Percentiles rank a stretch among this genome's conserved stretches.
These are phyloP conservation scores for Sitta carolinensis DNA, from an alignment of 2,797 vertebrate genomes.

Conservation along the genomic window DNA sequence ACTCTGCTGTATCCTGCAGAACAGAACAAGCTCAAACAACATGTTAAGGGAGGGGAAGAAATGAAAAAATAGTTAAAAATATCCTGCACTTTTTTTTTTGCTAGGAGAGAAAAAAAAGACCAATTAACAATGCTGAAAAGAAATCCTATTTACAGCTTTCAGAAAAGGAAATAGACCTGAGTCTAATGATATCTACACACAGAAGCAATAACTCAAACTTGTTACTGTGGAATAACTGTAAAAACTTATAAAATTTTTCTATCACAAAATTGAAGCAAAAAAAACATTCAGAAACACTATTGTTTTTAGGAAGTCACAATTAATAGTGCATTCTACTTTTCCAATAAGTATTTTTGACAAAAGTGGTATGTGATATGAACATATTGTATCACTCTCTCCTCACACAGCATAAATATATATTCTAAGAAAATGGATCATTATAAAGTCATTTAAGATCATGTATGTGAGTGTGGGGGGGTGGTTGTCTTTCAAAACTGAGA, in stretches of 20 bases:
- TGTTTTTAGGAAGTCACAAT: neutral
- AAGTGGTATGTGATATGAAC: neutral
- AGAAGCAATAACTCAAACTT: neutral
- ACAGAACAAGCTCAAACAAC: neutral
- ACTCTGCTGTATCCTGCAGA: neutral
- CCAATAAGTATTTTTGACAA: neutral
- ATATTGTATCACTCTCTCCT: neutral
- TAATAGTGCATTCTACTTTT: neutral
- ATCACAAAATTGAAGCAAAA: neutral
- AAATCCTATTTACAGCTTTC: neutral
- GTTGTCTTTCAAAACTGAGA: neutral
- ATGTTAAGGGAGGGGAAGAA: neutral
- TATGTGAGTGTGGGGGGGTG: rapidly evolving
- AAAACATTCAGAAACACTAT: neutral
- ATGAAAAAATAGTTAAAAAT: neutral
- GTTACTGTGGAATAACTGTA: neutral
- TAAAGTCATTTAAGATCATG: neutral
- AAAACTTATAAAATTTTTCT: neutral
- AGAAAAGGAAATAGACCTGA: neutral
- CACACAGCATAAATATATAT: neutral
- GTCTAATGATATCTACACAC: neutral
- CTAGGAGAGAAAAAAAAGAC: neutral
- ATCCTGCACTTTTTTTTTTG: neutral
- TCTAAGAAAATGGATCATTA: neutral
- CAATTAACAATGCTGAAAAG: neutral